Evolutionary conservation across 2,888 invertebrate species (phyloP).

Genomic region (Nephrocerus scutellatus): DNA sequence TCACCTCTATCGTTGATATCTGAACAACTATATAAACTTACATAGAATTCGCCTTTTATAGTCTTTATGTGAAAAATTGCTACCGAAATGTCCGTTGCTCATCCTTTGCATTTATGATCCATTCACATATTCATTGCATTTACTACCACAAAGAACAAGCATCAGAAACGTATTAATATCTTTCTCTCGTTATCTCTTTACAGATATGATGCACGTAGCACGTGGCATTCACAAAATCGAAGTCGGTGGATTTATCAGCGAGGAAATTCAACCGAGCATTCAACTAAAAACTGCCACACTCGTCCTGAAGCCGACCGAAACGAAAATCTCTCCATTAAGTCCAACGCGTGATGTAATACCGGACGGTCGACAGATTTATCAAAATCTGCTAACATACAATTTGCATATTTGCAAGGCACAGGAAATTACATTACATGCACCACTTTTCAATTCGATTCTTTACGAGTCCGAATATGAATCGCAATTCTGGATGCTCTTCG

Average conservation of each 20-base stretch:
- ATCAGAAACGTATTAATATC: too few relatives aligned
- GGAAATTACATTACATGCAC: slow-evolving; percentile 73
- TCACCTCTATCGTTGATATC: too few relatives aligned
- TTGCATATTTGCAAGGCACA: slow-evolving; percentile 75
- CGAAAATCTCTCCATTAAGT: slow-evolving; percentile 71
- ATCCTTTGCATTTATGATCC: too few relatives aligned
- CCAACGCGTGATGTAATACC: slow-evolving; percentile 77
- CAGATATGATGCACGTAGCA: slow-evolving; percentile 64
- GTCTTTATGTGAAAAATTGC: too few relatives aligned
- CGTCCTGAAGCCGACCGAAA: slow-evolving; percentile 70
- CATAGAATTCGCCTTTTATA: too few relatives aligned
- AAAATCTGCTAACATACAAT: slow-evolving; percentile 78
- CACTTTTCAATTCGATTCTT: slow-evolving; percentile 75
- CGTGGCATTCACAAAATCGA: slow-evolving; percentile 68
- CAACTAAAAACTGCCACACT: slow-evolving; percentile 69
- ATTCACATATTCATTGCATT: too few relatives aligned
- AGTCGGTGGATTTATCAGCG: slow-evolving; percentile 58
- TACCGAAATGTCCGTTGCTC: too few relatives aligned
- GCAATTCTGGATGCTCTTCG: slow-evolving; percentile 95
- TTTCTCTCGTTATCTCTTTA: too few relatives aligned
- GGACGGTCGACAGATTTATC: slow-evolving; percentile 82
- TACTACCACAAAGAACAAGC: too few relatives aligned
- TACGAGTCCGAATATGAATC: slow-evolving; percentile 96
- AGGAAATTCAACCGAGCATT: slow-evolving; percentile 72
- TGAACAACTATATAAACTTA: too few relatives aligned